Evolutionary conservation across 2,797 vertebrate species (phyloP).

Genomic region (Melanotaenia nigrans): DNA sequence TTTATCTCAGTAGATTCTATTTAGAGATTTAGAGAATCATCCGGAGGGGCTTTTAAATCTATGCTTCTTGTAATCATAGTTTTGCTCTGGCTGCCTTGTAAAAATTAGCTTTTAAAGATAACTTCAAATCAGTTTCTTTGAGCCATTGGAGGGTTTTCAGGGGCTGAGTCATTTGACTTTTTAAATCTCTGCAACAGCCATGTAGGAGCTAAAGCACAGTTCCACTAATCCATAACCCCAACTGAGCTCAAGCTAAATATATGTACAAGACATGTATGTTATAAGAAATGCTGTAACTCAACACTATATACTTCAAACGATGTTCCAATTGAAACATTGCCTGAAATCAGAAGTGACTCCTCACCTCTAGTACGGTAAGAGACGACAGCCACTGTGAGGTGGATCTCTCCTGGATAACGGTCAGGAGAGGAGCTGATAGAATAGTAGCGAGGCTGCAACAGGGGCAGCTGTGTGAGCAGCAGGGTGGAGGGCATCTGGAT

Average conservation of each 20-base stretch:
- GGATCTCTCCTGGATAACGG: slow-evolving; percentile 91
- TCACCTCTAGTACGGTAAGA: slow-evolving; percentile 93
- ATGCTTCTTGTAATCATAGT: slow-evolving; percentile 37
- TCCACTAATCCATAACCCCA: slow-evolving; percentile 7
- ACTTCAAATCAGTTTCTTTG: slow-evolving; percentile 42
- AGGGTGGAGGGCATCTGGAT: slow-evolving; percentile 94
- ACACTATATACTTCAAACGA: not conserved
- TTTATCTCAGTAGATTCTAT: slow-evolving; percentile 32
- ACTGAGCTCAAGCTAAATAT: slow-evolving; percentile 4
- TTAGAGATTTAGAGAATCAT: slow-evolving; percentile 10
- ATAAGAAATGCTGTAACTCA: not conserved
- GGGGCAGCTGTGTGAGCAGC: slow-evolving; percentile 94
- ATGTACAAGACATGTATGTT: not conserved
- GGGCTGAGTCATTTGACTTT: slow-evolving; percentile 54
- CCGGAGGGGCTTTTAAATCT: slow-evolving; percentile 17
- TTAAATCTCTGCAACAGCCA: slow-evolving; percentile 25
- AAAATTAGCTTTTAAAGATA: slow-evolving; percentile 41
- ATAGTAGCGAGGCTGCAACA: slow-evolving; percentile 96
- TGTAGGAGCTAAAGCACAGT: slow-evolving; percentile 20
- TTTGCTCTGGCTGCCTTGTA: slow-evolving; percentile 9
- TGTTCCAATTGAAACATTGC: not conserved
- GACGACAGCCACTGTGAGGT: slow-evolving; percentile 96
- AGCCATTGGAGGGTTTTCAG: slow-evolving; percentile 29
- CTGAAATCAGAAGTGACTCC: not conserved
- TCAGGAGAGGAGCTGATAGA: slow-evolving; percentile 98